Evolutionary conservation across 2,888 invertebrate species (phyloP), one percentile per base, ranked within the genome.

Genomic region (Poecilobothrus nobilitatus): DNA sequence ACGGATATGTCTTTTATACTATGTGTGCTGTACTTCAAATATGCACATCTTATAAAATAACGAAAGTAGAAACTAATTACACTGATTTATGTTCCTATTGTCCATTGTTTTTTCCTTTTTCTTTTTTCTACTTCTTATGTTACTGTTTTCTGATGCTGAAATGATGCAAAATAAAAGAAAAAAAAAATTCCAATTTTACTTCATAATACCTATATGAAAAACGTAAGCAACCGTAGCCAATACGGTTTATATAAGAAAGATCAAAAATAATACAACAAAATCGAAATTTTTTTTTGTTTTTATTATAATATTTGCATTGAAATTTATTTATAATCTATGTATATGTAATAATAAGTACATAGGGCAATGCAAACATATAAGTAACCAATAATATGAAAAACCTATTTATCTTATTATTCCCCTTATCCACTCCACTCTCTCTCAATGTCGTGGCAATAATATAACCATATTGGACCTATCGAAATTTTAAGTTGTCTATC

Each of bases 1-100:
- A 53, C 53, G 9, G 37, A 53, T 53, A 53, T 18, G 15, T 53
- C 53, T 53, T 27, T 27, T 27, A 27, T 4, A 27, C 27, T 27
- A 27, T 27, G 27, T 27, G 15, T 53, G n/a, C 53, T 18, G 53
- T 18, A 18, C n/a, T 53, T 53, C n/a, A 18, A 12, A 41, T 41
- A 41, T 41, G 41, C 41, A 53, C 53, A 53, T 53, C 15, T 53
- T 53, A 53, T 18, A 53, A 41, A 53, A 65, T 65, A 65, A 37
- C 65, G 20, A 33, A 65, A 65, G 65, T 65, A 34, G 33, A 87
- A 89, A 90, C 91, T 91, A 92, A 92, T 92, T 92, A 92, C 91
- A 89, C 90, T 91, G 91, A 92, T 92, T 92, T 92, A 92, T 92
- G 90, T 89, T 84, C 86, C 91, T 89, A 92, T 92, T 92, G 91